Conservation (phyloP, 2,797 vertebrate species). For the Tokudaia tokunoshimensis region DNA sequence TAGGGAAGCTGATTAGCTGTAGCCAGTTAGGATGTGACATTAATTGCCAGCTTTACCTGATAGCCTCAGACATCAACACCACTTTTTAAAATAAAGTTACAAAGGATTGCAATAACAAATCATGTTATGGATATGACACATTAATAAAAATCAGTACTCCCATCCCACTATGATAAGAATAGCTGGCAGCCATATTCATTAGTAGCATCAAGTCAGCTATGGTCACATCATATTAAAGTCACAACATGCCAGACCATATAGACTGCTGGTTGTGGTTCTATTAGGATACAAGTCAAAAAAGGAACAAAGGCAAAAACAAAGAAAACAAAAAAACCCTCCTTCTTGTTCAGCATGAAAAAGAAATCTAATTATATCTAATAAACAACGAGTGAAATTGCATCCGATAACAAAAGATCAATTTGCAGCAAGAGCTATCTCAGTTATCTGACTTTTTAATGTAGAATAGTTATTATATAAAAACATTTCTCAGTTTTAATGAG, state of each 20-base stretch:
- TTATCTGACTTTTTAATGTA: conserved; percentile 19
- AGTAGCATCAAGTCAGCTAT: conserved; percentile 79
- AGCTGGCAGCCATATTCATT: conserved; percentile 83
- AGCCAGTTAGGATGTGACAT: conserved; percentile 87
- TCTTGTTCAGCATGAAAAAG: conserved; percentile 61
- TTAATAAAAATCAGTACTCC: conserved; percentile 83
- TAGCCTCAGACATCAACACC: conserved; percentile 78
- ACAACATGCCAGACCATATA: conserved; percentile 73
- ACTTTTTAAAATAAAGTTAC: conserved; percentile 82
- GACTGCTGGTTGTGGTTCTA: conserved; percentile 68
- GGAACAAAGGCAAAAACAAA: not conserved
- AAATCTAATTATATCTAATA: conserved; percentile 47
- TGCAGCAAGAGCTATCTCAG: conserved; percentile 1
- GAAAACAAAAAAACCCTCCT: not conserved
- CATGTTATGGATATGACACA: conserved; percentile 83
- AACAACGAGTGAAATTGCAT: not conserved
- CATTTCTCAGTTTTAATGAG: not conserved
- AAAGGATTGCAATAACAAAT: conserved; percentile 78
- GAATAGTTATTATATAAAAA: not conserved
- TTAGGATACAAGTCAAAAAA: not conserved
- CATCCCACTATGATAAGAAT: conserved; percentile 73
- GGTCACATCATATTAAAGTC: conserved; percentile 82
- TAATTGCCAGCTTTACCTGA: conserved; percentile 85
- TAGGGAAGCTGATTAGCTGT: conserved; percentile 83
- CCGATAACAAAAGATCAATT: conserved; percentile 53